Percentiles rank a stretch among this genome's conserved stretches.
Conservation (phyloP, 37 sponge, comb jelly and placozoan genomes). For the Aplysina aerophoba region DNA sequence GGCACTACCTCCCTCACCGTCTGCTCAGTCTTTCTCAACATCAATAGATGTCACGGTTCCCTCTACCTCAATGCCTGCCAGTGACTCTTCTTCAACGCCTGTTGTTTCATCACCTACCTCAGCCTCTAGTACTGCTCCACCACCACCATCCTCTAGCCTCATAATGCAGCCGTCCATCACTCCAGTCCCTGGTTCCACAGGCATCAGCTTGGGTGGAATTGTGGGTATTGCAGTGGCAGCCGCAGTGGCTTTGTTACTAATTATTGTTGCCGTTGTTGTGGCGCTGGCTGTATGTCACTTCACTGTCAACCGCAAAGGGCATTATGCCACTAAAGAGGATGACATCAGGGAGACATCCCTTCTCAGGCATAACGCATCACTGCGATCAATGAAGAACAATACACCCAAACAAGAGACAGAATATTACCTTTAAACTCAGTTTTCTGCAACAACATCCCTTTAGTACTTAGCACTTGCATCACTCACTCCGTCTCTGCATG, state of each 20-base stretch:
- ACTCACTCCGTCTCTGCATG: too few species aligned
- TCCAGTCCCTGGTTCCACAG: neutral
- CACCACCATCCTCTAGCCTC: too few species aligned
- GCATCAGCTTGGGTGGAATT: neutral
- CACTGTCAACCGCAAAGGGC: slow-evolving; percentile 3
- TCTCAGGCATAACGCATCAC: slow-evolving; percentile 25
- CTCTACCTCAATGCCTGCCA: too few species aligned
- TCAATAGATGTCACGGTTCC: too few species aligned
- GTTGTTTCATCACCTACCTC: too few species aligned
- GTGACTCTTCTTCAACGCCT: too few species aligned
- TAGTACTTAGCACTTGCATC: too few species aligned
- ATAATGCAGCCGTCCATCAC: too few species aligned
- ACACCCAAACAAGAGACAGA: slow-evolving; percentile 8
- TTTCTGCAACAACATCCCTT: neutral
- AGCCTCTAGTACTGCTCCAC: too few species aligned
- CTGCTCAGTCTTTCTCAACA: too few species aligned
- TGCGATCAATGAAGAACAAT: slow-evolving; percentile 6
- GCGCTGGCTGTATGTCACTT: neutral
- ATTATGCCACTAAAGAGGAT: slow-evolving; percentile 29
- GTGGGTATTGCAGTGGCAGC: neutral
- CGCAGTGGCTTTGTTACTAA: neutral
- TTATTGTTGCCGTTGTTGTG: neutral
- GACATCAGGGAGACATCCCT: slow-evolving; percentile 15
- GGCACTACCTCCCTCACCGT: too few species aligned
- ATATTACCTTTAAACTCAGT: slow-evolving; percentile 9